Conservation (phyloP, 2,797 vertebrate genomes). For the Euphonia xanthogaster region DNA sequence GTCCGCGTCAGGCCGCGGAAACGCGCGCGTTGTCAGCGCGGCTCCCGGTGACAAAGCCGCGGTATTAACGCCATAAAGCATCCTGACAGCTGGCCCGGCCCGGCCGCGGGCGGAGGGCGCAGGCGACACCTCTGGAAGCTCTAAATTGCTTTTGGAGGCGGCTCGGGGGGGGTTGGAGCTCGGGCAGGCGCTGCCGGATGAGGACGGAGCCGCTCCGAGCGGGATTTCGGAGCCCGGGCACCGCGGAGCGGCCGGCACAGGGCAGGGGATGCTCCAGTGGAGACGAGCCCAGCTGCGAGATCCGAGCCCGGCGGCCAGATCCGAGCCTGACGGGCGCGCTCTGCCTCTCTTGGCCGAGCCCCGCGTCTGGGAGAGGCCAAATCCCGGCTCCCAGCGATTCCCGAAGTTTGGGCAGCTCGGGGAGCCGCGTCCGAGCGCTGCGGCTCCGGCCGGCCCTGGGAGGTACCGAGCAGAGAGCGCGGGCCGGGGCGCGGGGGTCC, state of each 20-base stretch:
- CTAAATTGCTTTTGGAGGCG: background rate
- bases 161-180: background rate
- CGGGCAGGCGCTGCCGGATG: fast-evolving
- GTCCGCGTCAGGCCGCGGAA: slow-evolving; percentile 21
- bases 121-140: background rate
- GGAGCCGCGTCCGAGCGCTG: background rate
- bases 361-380: background rate
- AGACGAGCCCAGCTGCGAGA: background rate
- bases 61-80: slow-evolving; percentile 61
- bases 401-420: background rate
- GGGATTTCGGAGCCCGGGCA: background rate
- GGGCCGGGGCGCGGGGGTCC: background rate
- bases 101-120: background rate
- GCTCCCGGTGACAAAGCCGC: slow-evolving; percentile 55
- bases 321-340: background rate
- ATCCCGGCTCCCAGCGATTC: background rate
- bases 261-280: background rate
- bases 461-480: background rate
- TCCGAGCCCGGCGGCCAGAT: background rate
- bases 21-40: slow-evolving; percentile 36
- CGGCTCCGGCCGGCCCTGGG: background rate
- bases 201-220: background rate
- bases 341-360: background rate
- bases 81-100: slow-evolving; percentile 31
- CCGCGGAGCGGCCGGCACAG: background rate